Conservation (phyloP, 2,888 invertebrate genomes). For the Magallana nippona region DNA sequence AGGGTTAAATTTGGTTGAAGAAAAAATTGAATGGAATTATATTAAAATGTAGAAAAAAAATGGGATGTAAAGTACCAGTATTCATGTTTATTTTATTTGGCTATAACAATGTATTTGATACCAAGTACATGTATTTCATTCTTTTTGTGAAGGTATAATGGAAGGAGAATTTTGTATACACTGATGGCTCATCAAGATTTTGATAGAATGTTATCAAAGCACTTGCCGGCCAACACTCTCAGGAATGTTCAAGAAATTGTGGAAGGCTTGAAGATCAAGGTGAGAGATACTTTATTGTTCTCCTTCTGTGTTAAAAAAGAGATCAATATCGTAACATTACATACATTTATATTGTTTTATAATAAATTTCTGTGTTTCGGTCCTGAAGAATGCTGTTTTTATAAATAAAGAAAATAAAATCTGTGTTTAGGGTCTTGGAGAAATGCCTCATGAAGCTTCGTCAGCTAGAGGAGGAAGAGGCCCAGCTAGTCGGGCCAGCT, state of each 20-base stretch:
- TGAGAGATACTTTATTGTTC: slow-evolving; percentile 46
- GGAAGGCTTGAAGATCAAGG: slow-evolving; percentile 84
- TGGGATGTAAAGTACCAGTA: too few relatives aligned
- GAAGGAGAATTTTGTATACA: slow-evolving; percentile 85
- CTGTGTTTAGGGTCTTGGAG: slow-evolving; percentile 70
- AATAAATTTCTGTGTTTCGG: too few relatives aligned
- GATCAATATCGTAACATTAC: background rate
- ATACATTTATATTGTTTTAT: background rate
- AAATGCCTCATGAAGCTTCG: slow-evolving; percentile 71
- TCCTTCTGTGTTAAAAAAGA: too few relatives aligned
- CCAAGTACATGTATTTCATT: background rate
- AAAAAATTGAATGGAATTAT: too few relatives aligned
- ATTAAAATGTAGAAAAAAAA: too few relatives aligned
- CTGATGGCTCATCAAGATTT: slow-evolving; percentile 89
- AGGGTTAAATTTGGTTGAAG: background rate
- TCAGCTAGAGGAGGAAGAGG: slow-evolving; percentile 74
- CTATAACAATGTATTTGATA: too few relatives aligned
- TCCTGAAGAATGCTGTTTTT: background rate
- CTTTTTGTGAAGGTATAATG: slow-evolving; percentile 65
- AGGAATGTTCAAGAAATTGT: slow-evolving; percentile 92
- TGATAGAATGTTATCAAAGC: slow-evolving; percentile 87
- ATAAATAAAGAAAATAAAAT: too few relatives aligned
- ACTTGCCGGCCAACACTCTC: slow-evolving; percentile 88
- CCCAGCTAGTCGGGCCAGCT: slow-evolving; percentile 73
- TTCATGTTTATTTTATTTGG: too few relatives aligned